These are phyloP conservation scores for Hippocampus mohnikei DNA, from an alignment of 2,113 vertebrate genomes.

Conservation along the genomic window DNA sequence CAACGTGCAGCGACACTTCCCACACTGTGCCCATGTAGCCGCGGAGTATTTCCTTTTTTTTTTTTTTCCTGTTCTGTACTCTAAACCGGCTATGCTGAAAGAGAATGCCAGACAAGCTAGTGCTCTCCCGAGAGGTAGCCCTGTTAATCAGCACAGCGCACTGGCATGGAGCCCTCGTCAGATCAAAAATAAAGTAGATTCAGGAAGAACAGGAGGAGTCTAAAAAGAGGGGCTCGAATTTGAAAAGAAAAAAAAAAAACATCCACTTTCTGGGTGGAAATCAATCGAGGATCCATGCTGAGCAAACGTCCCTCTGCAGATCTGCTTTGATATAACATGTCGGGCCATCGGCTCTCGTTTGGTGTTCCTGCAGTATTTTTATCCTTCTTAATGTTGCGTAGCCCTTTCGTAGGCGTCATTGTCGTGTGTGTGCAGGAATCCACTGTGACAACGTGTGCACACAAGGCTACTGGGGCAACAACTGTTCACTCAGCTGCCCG, in stretches of 20 bases:
- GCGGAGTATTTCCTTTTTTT: conserved; percentile 44
- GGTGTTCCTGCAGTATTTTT: conserved; percentile 41
- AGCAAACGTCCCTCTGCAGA: conserved; percentile 33
- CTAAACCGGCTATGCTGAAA: conserved; percentile 64
- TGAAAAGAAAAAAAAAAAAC: conserved; percentile 31
- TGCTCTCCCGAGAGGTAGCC: conserved; percentile 64
- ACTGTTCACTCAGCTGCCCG: conserved; percentile 93
- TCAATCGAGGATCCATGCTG: conserved; percentile 31
- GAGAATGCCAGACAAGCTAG: conserved; percentile 75
- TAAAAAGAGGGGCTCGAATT: conserved; percentile 48
- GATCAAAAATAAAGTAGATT: conserved; percentile 72
- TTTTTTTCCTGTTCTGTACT: conserved; percentile 39
- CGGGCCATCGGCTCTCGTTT: conserved; percentile 20
- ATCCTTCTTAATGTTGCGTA: conserved; percentile 29
- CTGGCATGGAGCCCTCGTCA: conserved; percentile 67
- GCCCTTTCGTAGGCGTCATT: conserved; percentile 40
- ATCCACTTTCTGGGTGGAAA: conserved; percentile 33
- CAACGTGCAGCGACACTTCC: conserved; percentile 52
- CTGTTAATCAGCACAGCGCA: conserved; percentile 78
- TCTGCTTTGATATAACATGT: conserved; percentile 23
- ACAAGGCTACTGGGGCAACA: conserved; percentile 92
- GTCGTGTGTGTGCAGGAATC: conserved; percentile 76
- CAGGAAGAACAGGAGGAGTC: conserved; percentile 55
- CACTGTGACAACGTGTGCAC: conserved; percentile 88
- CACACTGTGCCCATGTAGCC: conserved; percentile 45